phyloP scores from a whole-genome alignment of 2,888 invertebrate species.

The Buathra laborator region DNA sequence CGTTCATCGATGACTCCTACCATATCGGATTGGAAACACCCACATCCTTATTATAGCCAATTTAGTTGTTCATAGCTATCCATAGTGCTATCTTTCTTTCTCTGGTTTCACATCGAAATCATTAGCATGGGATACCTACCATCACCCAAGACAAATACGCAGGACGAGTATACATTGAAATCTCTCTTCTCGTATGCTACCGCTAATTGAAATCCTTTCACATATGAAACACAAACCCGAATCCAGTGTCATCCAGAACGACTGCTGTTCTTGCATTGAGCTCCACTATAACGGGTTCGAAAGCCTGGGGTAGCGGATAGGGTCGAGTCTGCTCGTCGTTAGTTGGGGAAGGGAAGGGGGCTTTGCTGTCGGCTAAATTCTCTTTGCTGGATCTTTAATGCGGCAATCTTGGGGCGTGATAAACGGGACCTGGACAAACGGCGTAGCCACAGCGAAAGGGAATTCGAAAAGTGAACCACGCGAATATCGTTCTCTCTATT shows the following conservation, averaged over 20 bases:
- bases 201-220: constrained; percentile 69
- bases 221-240: constrained; percentile 52
- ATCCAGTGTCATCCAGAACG: constrained; percentile 54
- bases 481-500: constrained; percentile 56
- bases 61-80: neutral
- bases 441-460: constrained; percentile 81
- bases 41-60: too few species aligned
- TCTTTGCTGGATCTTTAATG: constrained; percentile 85
- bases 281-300: constrained; percentile 25
- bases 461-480: constrained; percentile 79
- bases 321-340: constrained; percentile 35
- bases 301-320: constrained; percentile 40
- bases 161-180: constrained; percentile 46
- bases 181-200: constrained; percentile 25
- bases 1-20: constrained; percentile 81
- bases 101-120: constrained; percentile 29
- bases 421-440: constrained; percentile 82
- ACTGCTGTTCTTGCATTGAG: constrained; percentile 45
- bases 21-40: constrained; percentile 60
- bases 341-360: constrained; percentile 24
- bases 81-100: constrained; percentile 38
- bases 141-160: constrained; percentile 45
- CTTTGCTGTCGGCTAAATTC: constrained; percentile 75
- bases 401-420: constrained; percentile 85
- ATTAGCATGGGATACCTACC: neutral